Evolutionary conservation across 2,888 invertebrate genomes (phyloP), one percentile per base, ranked within the genome.

Genomic region (Drosophila greeni): DNA sequence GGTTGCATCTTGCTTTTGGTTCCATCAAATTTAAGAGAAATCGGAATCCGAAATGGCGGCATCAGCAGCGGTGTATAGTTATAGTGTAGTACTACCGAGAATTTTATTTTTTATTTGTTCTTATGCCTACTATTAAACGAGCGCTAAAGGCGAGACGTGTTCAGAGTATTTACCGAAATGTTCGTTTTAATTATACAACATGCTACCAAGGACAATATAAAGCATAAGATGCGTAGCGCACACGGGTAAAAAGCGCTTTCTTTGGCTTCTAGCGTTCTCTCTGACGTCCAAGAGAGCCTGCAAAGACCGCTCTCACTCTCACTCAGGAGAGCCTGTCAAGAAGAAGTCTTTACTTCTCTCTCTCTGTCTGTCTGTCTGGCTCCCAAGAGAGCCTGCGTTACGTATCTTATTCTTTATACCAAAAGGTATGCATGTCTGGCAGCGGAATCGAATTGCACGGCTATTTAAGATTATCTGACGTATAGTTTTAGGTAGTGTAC

Each of bases 51-150:
- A 2, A 48, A 29, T 23, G 37, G 37, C 56, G 36, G 29, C 26
- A 29, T n/a, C 12, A 26, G 40, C 14, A 9, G 20, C 31, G 18
- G 14, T 45, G 26, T 34, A 29, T 37, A 45, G 45, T 31, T 56
- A 9, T 47, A 48, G 31, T 47, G 36, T 29, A 36, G 26, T 49
- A 48, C 39, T 40, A 57, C 37, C 16, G 49, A 61, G 64, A 51
- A 55, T 61, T 64, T 59, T 64, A 69, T 56, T 61, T 29, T 29
- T 39, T 56, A 37, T 56, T 51, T 56, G 51, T 56, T 51, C 56
- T 56, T 56, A 56, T 24, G 31, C 9, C 52, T 56, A 56, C 52
- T 39, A 51, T 56, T 56, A 56, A 56, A 56, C 51, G 56, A 51
- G 56, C 56, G 56, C 56, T 56, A 39, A 56, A 56, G 56, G 56